These are phyloP conservation scores for Acanthosepion lycidas DNA, from an alignment of 2,888 invertebrate genomes.

Conservation along the genomic window DNA sequence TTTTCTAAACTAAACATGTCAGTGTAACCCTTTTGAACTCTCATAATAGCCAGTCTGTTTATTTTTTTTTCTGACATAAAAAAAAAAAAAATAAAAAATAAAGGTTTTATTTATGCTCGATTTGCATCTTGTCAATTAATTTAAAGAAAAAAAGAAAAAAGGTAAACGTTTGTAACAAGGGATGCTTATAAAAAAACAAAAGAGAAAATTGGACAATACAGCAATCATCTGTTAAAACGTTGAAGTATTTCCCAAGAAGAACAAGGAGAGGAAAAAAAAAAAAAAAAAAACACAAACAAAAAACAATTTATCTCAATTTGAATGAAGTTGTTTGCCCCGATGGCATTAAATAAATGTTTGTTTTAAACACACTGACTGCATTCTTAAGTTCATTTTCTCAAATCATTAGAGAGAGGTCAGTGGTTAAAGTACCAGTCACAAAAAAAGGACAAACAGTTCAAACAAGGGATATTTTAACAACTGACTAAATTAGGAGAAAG, in stretches of 20 bases:
- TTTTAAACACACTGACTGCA: no score
- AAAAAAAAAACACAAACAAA: not conserved
- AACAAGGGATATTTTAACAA: not conserved
- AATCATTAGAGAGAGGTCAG: not conserved
- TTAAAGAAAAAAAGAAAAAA: not conserved
- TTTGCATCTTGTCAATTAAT: not conserved
- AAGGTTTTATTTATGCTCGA: not conserved
- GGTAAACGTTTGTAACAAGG: not conserved
- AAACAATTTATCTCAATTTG: slow-evolving; percentile 8
- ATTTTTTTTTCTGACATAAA: not conserved
- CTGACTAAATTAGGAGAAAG: no score
- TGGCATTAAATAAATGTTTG: not conserved
- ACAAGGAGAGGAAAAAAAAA: not conserved
- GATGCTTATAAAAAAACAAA: not conserved
- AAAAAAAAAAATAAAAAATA: not conserved
- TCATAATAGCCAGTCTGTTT: not conserved
- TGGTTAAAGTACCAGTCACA: not conserved
- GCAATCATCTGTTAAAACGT: not conserved
- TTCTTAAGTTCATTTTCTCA: not conserved
- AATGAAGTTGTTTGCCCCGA: not conserved
- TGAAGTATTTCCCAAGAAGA: not conserved
- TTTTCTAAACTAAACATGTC: not conserved
- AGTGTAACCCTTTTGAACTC: not conserved
- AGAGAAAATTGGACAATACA: not conserved
- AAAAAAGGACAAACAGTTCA: not conserved